A percentile compares a stretch with the other conserved stretches of the same genome.
Evolutionary conservation across 2,113 vertebrate genomes (phyloP).

Genomic region (Xerus inauris): DNA sequence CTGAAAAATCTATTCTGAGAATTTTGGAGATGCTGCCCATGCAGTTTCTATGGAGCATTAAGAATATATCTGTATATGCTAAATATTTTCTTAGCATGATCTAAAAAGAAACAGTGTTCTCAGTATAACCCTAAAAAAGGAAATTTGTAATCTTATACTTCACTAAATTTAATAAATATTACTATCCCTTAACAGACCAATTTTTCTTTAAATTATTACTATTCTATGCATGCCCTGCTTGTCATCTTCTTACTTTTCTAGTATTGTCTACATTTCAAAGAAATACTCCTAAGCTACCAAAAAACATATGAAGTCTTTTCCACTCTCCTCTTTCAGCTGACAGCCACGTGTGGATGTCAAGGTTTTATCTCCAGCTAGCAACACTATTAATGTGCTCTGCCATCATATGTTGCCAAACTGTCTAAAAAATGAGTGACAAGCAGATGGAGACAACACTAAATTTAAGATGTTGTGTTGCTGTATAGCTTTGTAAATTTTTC

Average conservation of each 20-base stretch:
- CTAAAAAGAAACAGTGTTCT: not conserved
- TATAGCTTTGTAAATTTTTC: constrained; percentile 65
- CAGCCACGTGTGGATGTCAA: not conserved
- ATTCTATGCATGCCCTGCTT: not conserved
- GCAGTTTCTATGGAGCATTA: not conserved
- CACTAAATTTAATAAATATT: constrained; percentile 7
- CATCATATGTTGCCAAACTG: not conserved
- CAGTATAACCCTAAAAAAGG: not conserved
- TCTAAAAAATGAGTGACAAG: constrained; percentile 34
- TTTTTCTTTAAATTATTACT: constrained; percentile 21
- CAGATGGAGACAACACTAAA: constrained; percentile 53
- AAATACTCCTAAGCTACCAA: not conserved
- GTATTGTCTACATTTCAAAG: constrained; percentile 31
- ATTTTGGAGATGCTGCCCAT: not conserved
- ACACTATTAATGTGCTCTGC: not conserved
- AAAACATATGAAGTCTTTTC: not conserved
- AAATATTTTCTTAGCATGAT: constrained; percentile 21
- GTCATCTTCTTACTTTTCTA: constrained; percentile 13
- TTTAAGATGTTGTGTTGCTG: constrained; percentile 17
- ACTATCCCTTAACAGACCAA: constrained; percentile 3
- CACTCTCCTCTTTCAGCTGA: not conserved
- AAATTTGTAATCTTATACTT: not conserved
- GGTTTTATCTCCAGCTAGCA: not conserved
- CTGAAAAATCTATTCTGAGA: constrained; percentile 18
- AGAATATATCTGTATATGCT: not conserved